A percentile compares a stretch with the other conserved stretches of the same genome.
phyloP scores from a whole-genome alignment of 2,797 vertebrate genomes.

The Lutjanus argentimaculatus region DNA sequence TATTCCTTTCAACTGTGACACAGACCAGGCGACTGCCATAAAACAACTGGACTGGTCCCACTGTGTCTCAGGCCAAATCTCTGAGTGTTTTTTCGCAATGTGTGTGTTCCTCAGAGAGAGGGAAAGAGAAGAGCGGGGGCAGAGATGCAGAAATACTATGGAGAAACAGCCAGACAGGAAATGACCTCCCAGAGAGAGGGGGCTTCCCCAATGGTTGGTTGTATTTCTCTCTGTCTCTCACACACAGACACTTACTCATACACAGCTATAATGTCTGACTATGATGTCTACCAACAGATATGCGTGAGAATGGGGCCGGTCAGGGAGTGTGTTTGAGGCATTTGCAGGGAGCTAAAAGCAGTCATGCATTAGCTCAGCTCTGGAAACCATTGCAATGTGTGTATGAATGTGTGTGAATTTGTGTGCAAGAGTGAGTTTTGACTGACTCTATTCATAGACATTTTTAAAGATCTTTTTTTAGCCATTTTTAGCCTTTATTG shows the following conservation, averaged over 20 bases:
- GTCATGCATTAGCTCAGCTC: slow-evolving; percentile 36
- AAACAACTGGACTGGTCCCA: slow-evolving; percentile 46
- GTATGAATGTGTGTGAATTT: not conserved
- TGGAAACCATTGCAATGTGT: slow-evolving; percentile 56
- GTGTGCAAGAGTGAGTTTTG: not conserved
- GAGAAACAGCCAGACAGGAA: slow-evolving; percentile 77
- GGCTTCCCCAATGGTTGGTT: slow-evolving; percentile 71
- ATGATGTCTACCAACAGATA: slow-evolving; percentile 68
- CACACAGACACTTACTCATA: slow-evolving; percentile 46
- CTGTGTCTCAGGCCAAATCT: slow-evolving; percentile 45
- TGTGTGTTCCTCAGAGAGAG: slow-evolving; percentile 64
- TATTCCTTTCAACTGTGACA: slow-evolving; percentile 44
- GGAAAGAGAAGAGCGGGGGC: slow-evolving; percentile 1
- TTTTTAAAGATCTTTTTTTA: not conserved
- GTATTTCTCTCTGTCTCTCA: slow-evolving; percentile 54
- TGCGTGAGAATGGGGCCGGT: slow-evolving; percentile 64
- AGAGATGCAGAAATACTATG: slow-evolving; percentile 36
- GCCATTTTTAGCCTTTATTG: no score
- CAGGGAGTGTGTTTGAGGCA: not conserved
- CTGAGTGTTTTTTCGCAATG: slow-evolving; percentile 55
- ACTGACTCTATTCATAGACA: slow-evolving; percentile 1
- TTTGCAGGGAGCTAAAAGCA: slow-evolving; percentile 29
- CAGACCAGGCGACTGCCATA: slow-evolving; percentile 45
- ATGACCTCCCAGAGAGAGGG: slow-evolving; percentile 74
- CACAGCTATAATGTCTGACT: slow-evolving; percentile 42